Evolutionary conservation across 1,140 invertebrate species (phyloP).

Genomic region (Danaus melanippus): DNA sequence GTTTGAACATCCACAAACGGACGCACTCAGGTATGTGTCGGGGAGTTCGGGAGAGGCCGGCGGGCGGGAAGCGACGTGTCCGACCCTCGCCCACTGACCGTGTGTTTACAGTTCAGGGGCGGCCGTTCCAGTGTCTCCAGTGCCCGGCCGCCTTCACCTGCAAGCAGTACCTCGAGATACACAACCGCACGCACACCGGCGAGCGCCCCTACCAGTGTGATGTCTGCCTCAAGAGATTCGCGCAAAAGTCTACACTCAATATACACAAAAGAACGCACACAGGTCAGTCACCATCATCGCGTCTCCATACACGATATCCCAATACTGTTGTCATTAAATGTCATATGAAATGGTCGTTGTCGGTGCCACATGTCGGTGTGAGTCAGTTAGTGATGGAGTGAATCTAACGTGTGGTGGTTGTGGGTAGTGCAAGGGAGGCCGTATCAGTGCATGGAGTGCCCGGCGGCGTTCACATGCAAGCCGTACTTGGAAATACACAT

Average conservation of each 20-base stretch:
- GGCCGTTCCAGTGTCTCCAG: constrained; percentile 79
- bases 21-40: constrained; percentile 76
- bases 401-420: constrained; percentile 17
- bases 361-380: constrained; percentile 56
- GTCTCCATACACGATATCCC: neutral
- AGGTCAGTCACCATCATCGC: neutral
- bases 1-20: constrained; percentile 82
- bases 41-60: constrained; percentile 14
- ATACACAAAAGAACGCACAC: too few species aligned
- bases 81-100: constrained; percentile 22
- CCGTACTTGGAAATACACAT: constrained; percentile 83
- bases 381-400: constrained; percentile 16
- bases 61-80: constrained; percentile 13
- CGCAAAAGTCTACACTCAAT: constrained; percentile 51
- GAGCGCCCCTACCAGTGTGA: constrained; percentile 63
- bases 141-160: constrained; percentile 78
- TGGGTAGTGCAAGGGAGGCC: constrained; percentile 69
- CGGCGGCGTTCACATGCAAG: constrained; percentile 79
- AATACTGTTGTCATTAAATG: constrained; percentile 1
- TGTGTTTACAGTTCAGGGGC: constrained; percentile 56
- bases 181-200: constrained; percentile 77
- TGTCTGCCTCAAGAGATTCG: constrained; percentile 69
- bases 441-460: constrained; percentile 77
- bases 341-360: constrained; percentile 37
- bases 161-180: constrained; percentile 81